A percentile compares a stretch with the other conserved stretches of the same genome.
Conservation (phyloP, 2,113 vertebrate species). For the Coryphaenoides rupestris region DNA sequence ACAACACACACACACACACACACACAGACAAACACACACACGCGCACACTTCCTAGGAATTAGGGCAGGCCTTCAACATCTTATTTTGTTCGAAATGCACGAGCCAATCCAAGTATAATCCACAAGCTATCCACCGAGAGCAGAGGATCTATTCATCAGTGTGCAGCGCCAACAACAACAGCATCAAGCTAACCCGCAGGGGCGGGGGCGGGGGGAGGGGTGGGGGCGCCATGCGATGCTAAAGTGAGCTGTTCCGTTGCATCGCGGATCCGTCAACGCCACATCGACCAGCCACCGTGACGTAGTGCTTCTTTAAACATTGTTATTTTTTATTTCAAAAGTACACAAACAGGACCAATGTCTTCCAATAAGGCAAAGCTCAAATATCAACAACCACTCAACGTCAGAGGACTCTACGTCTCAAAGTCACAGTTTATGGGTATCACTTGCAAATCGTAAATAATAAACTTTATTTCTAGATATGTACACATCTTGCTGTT, state of each 20-base stretch:
- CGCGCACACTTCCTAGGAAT: neutral
- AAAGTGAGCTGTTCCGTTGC: conserved; percentile 24
- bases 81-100: conserved; percentile 25
- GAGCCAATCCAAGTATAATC: conserved; percentile 34
- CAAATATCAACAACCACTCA: conserved; percentile 81
- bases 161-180: conserved; percentile 35
- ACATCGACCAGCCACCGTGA: neutral
- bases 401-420: conserved; percentile 75
- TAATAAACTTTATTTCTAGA: conserved; percentile 70
- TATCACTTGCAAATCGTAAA: conserved; percentile 84
- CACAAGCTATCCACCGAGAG: conserved; percentile 7
- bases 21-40: neutral
- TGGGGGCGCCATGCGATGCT: conserved; percentile 11
- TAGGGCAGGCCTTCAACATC: conserved; percentile 4
- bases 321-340: conserved; percentile 99
- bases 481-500: conserved; percentile 45
- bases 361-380: conserved; percentile 88
- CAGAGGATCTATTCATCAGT: conserved; percentile 34
- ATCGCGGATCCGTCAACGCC: neutral
- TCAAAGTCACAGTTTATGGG: conserved; percentile 89
- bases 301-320: conserved; percentile 79
- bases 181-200: too few relatives aligned
- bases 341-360: conserved; percentile 88
- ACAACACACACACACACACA: conserved; percentile 5
- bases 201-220: too few relatives aligned